Conservation (phyloP, 2,888 invertebrate species). For the Trissolcus japonicus region DNA sequence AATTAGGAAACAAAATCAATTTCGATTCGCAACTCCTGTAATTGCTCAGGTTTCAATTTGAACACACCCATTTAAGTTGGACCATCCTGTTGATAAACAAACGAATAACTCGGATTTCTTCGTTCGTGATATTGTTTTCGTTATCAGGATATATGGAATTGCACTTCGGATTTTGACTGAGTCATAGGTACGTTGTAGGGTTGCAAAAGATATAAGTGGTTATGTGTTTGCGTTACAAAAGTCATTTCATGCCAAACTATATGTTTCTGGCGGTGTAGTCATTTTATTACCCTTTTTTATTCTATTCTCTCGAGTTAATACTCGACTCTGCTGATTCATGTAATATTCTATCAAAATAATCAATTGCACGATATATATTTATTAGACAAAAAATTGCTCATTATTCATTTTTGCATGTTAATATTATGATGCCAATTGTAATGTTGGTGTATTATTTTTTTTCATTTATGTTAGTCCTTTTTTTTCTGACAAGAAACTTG, state of each 20-base stretch:
- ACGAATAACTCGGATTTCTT: conserved; percentile 24
- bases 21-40: background rate
- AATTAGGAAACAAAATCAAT: conserved; percentile 3
- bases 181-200: conserved; percentile 52
- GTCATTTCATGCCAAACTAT: background rate
- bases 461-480: too few species aligned
- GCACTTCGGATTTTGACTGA: conserved; percentile 47
- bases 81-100: background rate
- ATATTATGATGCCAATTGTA: too few species aligned
- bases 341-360: too few species aligned
- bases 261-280: conserved; percentile 18
- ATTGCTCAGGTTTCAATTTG: background rate
- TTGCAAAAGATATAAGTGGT: conserved; percentile 37
- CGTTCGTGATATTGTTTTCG: conserved; percentile 40
- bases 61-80: background rate
- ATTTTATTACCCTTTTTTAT: conserved; percentile 12
- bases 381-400: too few species aligned
- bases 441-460: conserved; percentile 21
- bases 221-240: conserved; percentile 22
- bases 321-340: too few species aligned
- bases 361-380: too few species aligned
- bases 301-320: too few species aligned
- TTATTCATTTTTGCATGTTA: too few species aligned
- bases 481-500: too few species aligned
- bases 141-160: conserved; percentile 43